These are phyloP conservation scores for Callaeas wilsoni DNA, from an alignment of 2,113 vertebrate genomes.

Conservation along the genomic window DNA sequence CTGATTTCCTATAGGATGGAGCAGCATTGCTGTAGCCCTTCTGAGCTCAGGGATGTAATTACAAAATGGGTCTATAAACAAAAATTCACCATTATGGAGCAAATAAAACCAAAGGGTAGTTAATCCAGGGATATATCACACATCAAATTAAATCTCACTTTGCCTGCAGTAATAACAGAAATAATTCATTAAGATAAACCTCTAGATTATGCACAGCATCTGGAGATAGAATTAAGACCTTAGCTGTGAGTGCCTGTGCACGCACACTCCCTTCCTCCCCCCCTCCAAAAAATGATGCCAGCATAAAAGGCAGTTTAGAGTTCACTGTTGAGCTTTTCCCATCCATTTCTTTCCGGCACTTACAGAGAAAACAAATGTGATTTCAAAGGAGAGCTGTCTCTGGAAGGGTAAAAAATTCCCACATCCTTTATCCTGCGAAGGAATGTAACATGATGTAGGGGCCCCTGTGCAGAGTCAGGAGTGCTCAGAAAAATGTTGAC, in stretches of 20 bases:
- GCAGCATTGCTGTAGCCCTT: not conserved
- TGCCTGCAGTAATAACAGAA: slow-evolving; percentile 68
- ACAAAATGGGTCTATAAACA: slow-evolving; percentile 65
- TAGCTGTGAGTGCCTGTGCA: slow-evolving; percentile 28
- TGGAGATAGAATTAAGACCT: slow-evolving; percentile 66
- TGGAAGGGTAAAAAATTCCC: slow-evolving; percentile 26
- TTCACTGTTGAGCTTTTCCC: not conserved
- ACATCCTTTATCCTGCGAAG: not conserved
- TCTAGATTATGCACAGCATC: slow-evolving; percentile 66
- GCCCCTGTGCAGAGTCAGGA: slow-evolving; percentile 11
- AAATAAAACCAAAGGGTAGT: slow-evolving; percentile 63
- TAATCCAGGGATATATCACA: slow-evolving; percentile 67
- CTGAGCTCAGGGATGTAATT: slow-evolving; percentile 58
- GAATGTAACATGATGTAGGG: slow-evolving; percentile 26
- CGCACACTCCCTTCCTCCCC: not conserved
- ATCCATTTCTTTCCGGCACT: not conserved
- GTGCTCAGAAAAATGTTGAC: slow-evolving; percentile 14
- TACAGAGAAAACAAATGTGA: slow-evolving; percentile 29
- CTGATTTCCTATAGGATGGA: slow-evolving; percentile 31
- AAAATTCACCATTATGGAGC: slow-evolving; percentile 61
- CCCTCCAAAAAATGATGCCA: slow-evolving; percentile 15
- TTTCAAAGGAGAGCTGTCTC: slow-evolving; percentile 34
- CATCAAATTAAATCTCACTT: slow-evolving; percentile 68
- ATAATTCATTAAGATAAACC: slow-evolving; percentile 71
- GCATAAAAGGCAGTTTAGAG: not conserved